phyloP scores from a whole-genome alignment of 2,113 vertebrate species.

The Prunella fulvescens region DNA sequence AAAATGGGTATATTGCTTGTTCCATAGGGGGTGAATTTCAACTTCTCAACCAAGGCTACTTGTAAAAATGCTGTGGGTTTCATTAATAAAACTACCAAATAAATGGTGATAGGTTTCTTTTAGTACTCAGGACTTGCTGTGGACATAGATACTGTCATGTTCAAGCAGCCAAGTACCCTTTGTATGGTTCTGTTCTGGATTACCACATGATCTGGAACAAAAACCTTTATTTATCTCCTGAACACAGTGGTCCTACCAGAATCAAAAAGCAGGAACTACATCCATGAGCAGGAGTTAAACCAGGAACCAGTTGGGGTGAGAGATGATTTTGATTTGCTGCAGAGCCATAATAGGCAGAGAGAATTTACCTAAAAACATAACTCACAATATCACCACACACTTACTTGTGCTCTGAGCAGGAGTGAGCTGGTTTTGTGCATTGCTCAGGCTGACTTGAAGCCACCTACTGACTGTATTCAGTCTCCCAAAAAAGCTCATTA shows the following conservation, averaged over 20 bases:
- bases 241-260: neutral
- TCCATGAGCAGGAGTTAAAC: neutral
- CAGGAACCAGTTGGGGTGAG: neutral
- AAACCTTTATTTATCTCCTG: neutral
- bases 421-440: neutral
- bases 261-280: neutral
- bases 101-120: neutral
- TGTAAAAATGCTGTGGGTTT: neutral
- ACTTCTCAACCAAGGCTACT: neutral
- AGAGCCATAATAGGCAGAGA: neutral
- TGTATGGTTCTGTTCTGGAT: neutral
- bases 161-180: neutral
- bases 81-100: neutral
- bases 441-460: neutral
- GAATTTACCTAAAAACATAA: neutral
- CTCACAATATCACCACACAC: accelerated
- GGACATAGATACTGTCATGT: neutral
- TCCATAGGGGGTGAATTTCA: too few relatives aligned
- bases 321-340: neutral
- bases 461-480: neutral
- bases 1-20: too few relatives aligned
- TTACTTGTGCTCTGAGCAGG: neutral
- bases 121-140: neutral
- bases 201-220: neutral
- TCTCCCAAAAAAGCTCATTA: neutral